Base-by-base conservation (phyloP, 2,113 vertebrate species). In the Trinectes maculatus region DNA sequence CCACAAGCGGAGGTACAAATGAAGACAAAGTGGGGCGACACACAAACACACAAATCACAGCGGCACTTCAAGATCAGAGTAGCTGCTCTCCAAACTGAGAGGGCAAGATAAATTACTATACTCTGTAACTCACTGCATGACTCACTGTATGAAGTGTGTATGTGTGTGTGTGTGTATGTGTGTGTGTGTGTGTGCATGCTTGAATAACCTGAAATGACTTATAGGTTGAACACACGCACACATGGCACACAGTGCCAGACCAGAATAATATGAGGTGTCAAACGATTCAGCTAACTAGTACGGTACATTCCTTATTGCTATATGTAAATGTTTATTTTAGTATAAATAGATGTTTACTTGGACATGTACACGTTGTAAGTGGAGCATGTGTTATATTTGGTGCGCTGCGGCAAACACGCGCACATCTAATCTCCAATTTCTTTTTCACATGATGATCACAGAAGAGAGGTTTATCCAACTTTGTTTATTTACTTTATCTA, bases 1-100 rank as follows among this genome's bases (percentile, higher is more conserved):
- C 47, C 65, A 49, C 55, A 52, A 19, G 33, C 40, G 12, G 33
- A 62, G 53, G 11, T 34, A 31, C 47, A 75, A 67, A 84, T 82
- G 72, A 81, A 81, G 76, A 85, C 57, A 72, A 74, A 79, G 68
- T 37, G 71, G 71, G 63, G 54, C 59, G 80, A 65, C 63, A 64
- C 37, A 48, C 29, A 18, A 52, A 77, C 67, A 67, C 54, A 57
- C 55, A 73, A 62, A 82, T 78, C 79, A 65, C 65, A 56, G 57
- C 19, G 49, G 75, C 37, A 57, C 70, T 76, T 82, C 54, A 46
- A 51, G 66, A 85, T 70, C 70, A 73, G 49, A 79, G 70, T 9
- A 37, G 65, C 71, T 55, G 55, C 70, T 59, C 8, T 31, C 55
- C 46, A 33, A 77, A 82, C 51, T 77, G 80, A 80, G 76, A 56